Evolutionary conservation across 2,888 invertebrate species (phyloP).

Genomic region (Rhogogaster chlorosoma): DNA sequence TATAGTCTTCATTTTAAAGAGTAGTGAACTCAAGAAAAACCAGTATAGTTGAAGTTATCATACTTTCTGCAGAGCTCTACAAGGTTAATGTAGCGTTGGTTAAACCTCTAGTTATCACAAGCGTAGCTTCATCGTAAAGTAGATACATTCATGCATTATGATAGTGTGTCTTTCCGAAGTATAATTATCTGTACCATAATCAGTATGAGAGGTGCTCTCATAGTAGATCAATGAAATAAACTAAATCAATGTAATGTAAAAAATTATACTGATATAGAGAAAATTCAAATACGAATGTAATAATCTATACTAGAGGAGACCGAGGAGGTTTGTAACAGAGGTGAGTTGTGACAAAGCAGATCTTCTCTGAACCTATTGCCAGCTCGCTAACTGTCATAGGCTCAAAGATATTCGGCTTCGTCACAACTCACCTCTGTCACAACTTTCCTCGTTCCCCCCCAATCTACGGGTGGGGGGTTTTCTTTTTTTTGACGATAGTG

Average conservation of each 20-base stretch:
- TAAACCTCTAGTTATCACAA: background rate
- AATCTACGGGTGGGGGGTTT: background rate
- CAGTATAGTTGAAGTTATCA: conserved; percentile 9
- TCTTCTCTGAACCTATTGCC: too few relatives aligned
- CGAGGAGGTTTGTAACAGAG: too few relatives aligned
- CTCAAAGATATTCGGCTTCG: too few relatives aligned
- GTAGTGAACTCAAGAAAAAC: background rate
- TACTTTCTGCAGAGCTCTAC: background rate
- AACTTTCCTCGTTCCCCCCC: too few relatives aligned
- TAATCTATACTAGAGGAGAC: background rate
- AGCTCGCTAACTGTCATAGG: too few relatives aligned
- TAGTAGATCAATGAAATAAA: background rate
- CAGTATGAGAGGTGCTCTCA: background rate
- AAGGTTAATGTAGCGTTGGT: background rate
- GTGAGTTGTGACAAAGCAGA: too few relatives aligned
- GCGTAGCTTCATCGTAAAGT: background rate
- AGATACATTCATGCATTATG: background rate
- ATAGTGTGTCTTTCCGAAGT: background rate
- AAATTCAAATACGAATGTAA: background rate
- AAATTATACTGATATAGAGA: background rate
- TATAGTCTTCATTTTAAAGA: background rate
- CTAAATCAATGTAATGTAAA: background rate
- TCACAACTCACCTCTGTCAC: too few relatives aligned
- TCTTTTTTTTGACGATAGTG: background rate
- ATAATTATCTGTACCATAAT: background rate